These are phyloP conservation scores for Drosophila equinoxialis DNA, from an alignment of 1,140 invertebrate genomes.

Conservation along the genomic window DNA sequence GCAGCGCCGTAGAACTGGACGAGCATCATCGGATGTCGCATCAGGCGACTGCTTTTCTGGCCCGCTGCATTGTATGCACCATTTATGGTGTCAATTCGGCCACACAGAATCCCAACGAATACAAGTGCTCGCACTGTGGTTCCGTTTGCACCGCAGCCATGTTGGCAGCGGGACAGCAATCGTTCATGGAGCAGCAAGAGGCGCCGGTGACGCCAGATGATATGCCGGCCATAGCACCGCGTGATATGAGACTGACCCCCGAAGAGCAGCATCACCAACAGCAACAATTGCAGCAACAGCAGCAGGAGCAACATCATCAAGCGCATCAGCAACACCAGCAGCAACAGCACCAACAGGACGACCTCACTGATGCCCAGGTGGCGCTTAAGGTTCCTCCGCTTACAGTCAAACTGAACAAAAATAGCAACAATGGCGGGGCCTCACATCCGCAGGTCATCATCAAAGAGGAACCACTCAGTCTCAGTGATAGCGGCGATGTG, in stretches of 20 bases:
- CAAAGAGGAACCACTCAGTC: slow-evolving; percentile 74
- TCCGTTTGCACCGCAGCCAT: slow-evolving; percentile 68
- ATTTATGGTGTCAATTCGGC: slow-evolving; percentile 74
- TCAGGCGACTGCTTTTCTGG: slow-evolving; percentile 71
- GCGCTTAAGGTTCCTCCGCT: slow-evolving; percentile 74
- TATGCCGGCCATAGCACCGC: slow-evolving; percentile 74
- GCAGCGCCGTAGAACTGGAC: slow-evolving; percentile 68
- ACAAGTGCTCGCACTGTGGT: slow-evolving; percentile 77
- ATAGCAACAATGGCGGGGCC: slow-evolving; percentile 63
- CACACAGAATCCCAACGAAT: slow-evolving; percentile 78
- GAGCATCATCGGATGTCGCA: slow-evolving; percentile 76
- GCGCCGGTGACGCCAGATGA: slow-evolving; percentile 74
- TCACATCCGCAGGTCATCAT: slow-evolving; percentile 79
- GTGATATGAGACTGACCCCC: slow-evolving; percentile 80
- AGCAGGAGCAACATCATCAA: slow-evolving; percentile 54
- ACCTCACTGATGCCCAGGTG: slow-evolving; percentile 55
- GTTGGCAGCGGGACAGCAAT: slow-evolving; percentile 68
- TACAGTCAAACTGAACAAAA: slow-evolving; percentile 77
- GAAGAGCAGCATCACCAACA: slow-evolving; percentile 75
- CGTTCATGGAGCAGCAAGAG: slow-evolving; percentile 78
- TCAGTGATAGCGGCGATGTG: slow-evolving; percentile 70
- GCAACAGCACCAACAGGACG: slow-evolving; percentile 62
- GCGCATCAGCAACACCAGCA: slow-evolving; percentile 58
- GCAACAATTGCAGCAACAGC: slow-evolving; percentile 51
- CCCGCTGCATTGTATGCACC: slow-evolving; percentile 73